These are phyloP conservation scores for Cryptomyrus ogoouensis DNA, from an alignment of 2,113 vertebrate genomes.

Conservation along the genomic window DNA sequence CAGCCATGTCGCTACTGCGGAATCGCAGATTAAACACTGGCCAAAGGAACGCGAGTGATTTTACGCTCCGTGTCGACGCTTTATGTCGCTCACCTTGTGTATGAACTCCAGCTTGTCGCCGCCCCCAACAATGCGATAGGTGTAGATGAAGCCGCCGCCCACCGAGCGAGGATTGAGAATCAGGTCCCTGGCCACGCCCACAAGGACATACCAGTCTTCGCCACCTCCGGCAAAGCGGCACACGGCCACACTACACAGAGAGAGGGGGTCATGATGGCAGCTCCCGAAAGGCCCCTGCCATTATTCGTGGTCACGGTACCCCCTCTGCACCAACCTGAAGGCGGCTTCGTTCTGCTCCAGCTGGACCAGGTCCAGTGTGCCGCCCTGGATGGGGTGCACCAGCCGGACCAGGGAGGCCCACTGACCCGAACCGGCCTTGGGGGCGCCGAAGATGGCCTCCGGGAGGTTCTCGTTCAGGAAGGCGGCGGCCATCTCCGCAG, in stretches of 20 bases:
- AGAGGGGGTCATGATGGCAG: not conserved
- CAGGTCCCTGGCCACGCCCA: slow-evolving; percentile 92
- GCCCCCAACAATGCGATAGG: slow-evolving; percentile 78
- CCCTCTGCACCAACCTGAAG: slow-evolving; percentile 77
- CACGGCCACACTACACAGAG: slow-evolving; percentile 72
- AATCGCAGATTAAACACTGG: not conserved
- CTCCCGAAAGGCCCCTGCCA: not conserved
- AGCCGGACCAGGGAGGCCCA: slow-evolving; percentile 95
- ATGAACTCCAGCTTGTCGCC: slow-evolving; percentile 95
- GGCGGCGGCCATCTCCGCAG: slow-evolving; percentile 96
- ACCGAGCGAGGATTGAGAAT: slow-evolving; percentile 91
- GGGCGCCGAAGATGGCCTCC: slow-evolving; percentile 90
- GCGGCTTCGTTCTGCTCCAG: slow-evolving; percentile 97
- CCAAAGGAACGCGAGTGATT: too few relatives aligned
- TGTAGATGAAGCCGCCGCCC: slow-evolving; percentile 88
- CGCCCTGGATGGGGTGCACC: slow-evolving; percentile 92
- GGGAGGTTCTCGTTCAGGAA: slow-evolving; percentile 96
- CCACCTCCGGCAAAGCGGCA: slow-evolving; percentile 83
- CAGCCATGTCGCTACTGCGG: not conserved
- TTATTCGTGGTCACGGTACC: not conserved
- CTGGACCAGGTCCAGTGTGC: slow-evolving; percentile 86
- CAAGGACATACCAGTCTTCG: slow-evolving; percentile 94
- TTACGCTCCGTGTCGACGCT: too few relatives aligned
- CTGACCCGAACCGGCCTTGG: slow-evolving; percentile 92
- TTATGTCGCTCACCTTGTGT: slow-evolving; percentile 75